phyloP scores from a whole-genome alignment of 2,888 invertebrate species.

The Stenodema calcarata region DNA sequence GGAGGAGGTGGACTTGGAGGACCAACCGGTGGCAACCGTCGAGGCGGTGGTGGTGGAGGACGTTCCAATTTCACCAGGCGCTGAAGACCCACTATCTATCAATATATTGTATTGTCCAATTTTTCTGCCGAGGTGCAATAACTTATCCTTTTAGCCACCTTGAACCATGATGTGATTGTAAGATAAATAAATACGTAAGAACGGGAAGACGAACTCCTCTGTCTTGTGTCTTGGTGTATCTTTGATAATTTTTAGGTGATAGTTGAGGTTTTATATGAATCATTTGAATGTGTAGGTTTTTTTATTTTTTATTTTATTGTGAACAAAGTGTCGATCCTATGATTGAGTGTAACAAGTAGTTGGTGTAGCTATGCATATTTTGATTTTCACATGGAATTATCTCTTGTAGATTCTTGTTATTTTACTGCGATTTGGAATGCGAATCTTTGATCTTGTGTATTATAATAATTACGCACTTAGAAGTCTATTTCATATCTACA shows the following conservation, averaged over 20 bases:
- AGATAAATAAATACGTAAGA: not conserved
- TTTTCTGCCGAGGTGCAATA: not conserved
- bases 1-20: not conserved
- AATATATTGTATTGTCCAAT: not conserved
- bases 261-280: not conserved
- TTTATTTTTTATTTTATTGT: not conserved
- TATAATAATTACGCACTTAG: not conserved
- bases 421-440: not conserved
- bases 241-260: not conserved
- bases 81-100: not conserved
- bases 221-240: not conserved
- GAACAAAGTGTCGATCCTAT: not conserved
- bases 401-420: not conserved
- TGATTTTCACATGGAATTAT: not conserved
- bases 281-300: not conserved
- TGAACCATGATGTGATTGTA: not conserved
- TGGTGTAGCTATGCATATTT: not conserved
- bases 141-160: not conserved
- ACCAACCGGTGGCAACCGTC: not conserved
- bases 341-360: not conserved
- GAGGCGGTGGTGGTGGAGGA: not conserved
- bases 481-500: not conserved
- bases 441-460: not conserved
- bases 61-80: conserved; percentile 7
- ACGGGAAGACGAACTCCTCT: not conserved